Evolutionary conservation across 2,888 invertebrate species (phyloP), one percentile per base, ranked within the genome.

Genomic region (Carcina quercana): DNA sequence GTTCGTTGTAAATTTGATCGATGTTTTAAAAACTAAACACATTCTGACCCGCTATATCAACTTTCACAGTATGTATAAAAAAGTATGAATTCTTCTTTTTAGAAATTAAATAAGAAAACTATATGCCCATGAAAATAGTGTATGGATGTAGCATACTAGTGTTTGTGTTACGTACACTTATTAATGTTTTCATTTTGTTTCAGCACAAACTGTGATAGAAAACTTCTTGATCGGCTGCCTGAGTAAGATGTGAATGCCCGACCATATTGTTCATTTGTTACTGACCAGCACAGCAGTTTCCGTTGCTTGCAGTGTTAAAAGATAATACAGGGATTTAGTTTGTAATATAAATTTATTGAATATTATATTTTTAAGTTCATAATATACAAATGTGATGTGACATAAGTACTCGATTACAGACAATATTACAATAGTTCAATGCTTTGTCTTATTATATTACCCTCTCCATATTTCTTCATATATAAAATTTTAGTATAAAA

Each of bases 131-230:
- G n/a, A n/a, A n/a, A n/a, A n/a, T n/a, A n/a, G n/a, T n/a, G n/a
- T n/a, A n/a, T n/a, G n/a, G n/a, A n/a, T n/a, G n/a, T n/a, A n/a
- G n/a, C n/a, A n/a, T n/a, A n/a, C n/a, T n/a, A n/a, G n/a, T n/a
- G n/a, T n/a, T n/a, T n/a, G n/a, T n/a, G n/a, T n/a, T n/a, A n/a
- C n/a, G n/a, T n/a, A n/a, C n/a, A n/a, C n/a, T n/a, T n/a, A n/a
- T n/a, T n/a, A n/a, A n/a, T n/a, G n/a, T n/a, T n/a, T n/a, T n/a
- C n/a, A n/a, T n/a, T 59, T 58, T 52, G 56, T 87, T 86, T 49
- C 86, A 87, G 91, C 92, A 15, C 92, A 92, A 86, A 89, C 91
- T 47, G 91, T 93, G 50, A 86, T 93, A 58, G 92, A 92, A 68
- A 92, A 92, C 67, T 88, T 88, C 68, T 75, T 90, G 50, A 85